Evolutionary conservation across 2,113 vertebrate genomes (phyloP).

Genomic region (Bucco capensis): DNA sequence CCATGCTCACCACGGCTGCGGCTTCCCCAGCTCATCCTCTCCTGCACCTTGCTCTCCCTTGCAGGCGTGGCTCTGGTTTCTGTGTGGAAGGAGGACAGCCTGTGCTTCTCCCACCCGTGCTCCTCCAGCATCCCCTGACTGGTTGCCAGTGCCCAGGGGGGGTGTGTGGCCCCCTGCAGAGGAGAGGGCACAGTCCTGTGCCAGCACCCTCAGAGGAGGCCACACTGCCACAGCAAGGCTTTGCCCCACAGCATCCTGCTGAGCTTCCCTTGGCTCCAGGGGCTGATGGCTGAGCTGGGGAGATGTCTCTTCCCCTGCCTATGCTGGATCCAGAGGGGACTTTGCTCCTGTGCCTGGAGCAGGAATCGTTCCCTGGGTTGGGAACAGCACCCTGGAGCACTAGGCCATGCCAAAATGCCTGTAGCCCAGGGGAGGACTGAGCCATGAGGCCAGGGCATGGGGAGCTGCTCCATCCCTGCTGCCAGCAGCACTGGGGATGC

Average conservation of each 20-base stretch:
- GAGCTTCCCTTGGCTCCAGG: neutral
- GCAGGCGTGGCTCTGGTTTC: neutral
- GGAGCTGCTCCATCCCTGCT: neutral
- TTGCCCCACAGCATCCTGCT: neutral
- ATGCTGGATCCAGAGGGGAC: rapidly evolving
- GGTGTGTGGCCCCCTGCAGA: neutral
- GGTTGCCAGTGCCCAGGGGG: too few relatives aligned
- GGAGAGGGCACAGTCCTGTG: neutral
- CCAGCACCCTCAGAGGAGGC: neutral
- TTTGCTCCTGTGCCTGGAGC: neutral
- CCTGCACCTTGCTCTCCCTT: neutral
- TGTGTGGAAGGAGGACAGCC: neutral
- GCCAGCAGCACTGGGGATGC: neutral
- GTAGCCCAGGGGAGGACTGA: neutral
- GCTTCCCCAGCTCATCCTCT: rapidly evolving
- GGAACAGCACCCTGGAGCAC: neutral
- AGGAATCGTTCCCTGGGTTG: rapidly evolving
- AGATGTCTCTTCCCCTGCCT: neutral
- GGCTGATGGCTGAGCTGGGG: neutral
- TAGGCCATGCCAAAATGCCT: neutral
- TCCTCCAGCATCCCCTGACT: too few relatives aligned
- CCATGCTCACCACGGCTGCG: rapidly evolving
- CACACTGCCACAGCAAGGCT: neutral
- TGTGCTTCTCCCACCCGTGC: neutral
- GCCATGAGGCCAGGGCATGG: rapidly evolving